Percentiles rank a stretch among this genome's conserved stretches.
Conservation (phyloP, 2,113 vertebrate genomes). For the Bubo bubo region DNA sequence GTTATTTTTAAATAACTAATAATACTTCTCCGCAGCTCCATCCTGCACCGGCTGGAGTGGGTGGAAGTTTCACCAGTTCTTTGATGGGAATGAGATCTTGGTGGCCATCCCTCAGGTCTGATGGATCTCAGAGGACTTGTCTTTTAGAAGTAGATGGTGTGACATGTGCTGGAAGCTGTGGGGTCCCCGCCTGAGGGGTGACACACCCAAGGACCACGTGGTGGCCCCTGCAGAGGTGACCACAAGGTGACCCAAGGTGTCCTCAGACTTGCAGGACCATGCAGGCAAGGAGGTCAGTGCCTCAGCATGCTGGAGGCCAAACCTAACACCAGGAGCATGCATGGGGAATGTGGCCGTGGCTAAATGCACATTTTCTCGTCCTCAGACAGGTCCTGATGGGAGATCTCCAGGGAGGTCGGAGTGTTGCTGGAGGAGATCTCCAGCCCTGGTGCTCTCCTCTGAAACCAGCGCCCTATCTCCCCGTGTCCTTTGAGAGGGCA, state of each 20-base stretch:
- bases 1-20: conserved; percentile 37
- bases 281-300: background rate
- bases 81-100: background rate
- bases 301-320: background rate
- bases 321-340: rapidly evolving
- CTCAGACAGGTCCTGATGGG: background rate
- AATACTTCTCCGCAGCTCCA: background rate
- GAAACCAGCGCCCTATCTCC: background rate
- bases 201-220: rapidly evolving
- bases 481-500: background rate
- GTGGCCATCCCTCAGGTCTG: background rate
- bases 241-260: background rate
- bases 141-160: background rate
- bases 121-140: background rate
- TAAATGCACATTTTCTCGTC: rapidly evolving
- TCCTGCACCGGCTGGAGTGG: background rate
- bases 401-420: background rate
- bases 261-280: background rate
- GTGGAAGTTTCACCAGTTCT: background rate
- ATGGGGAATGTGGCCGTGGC: background rate
- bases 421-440: background rate
- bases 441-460: background rate
- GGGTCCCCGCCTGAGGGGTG: background rate
- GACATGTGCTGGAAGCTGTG: background rate
- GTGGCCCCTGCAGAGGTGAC: background rate